Evolutionary conservation across 2,888 invertebrate genomes (phyloP), one percentile per base, ranked within the genome.

Genomic region (Drosophila maculinotata): DNA sequence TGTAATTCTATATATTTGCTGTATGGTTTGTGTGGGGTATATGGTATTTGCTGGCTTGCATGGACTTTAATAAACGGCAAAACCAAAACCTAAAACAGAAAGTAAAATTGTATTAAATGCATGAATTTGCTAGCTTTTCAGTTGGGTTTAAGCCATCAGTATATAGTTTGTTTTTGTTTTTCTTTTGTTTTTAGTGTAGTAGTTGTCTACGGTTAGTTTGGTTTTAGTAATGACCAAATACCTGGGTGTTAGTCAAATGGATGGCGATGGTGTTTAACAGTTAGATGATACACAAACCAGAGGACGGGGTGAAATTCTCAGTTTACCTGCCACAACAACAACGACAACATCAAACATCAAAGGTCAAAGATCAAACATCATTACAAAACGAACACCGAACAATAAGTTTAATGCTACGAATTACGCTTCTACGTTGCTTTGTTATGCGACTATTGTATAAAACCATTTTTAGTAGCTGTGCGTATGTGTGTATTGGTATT

Each of bases 1-100:
- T 67, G 38, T 53, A 45, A 15, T 47, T 30, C 33, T 28, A 36
- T 57, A 47, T 63, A 70, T n/a, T n/a, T 60, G 31, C 56, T 58
- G 39, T 64, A 49, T 65, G 58, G 33, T 51, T 48, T 72, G 59
- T 84, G 69, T 76, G 64, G 79, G 68, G 51, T 58, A 45, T 60
- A 41, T 78, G 64, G 63, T 79, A 65, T 78, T 64, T 84, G 87
- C 66, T 62, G 76, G 69, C 75, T 78, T 77, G 79, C 56, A 47
- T 76, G 70, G 77, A 17, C 64, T 74, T 87, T 83, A 87, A 75
- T 87, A 85, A 73, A 85, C 87, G 73, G 88, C 87, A 85, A 85
- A 88, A 77, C 81, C 86, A 73, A 84, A 82, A 88, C 87, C 89
- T 88, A 88, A 79, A 88, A 77, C 77, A 69, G 72, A 85, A 74